Base-by-base conservation (phyloP, 2,888 invertebrate genomes). In the Lamproptera curius region DNA sequence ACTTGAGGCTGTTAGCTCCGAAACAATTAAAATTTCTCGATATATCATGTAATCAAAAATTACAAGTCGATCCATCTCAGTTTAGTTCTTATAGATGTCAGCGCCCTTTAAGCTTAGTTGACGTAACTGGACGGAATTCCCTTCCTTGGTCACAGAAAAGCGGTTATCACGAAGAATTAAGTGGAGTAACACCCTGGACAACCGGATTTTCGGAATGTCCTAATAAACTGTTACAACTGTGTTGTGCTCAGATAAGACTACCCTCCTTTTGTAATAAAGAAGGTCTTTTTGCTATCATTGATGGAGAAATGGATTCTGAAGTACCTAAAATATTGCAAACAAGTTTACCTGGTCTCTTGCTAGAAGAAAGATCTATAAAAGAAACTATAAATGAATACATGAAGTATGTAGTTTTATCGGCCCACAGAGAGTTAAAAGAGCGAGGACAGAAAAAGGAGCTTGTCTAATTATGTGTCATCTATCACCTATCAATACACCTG, bases 121-220 rank as follows among this genome's bases (percentile, higher is more conserved):
- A 96, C 69, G 95, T 95, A 0, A 94, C 95, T 0, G 95, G 95
- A 10, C 92, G 93, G 63, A 94, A 94, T 74, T 90, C 91, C 50
- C 66, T 94, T 45, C 93, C 94, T 1, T 90, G 77, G 73, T 69
- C 76, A 10, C 84, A 85, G 61, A 86, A 81, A 64, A 79, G 67
- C 61, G 80, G 76, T 36, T 84, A 91, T 56, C 90, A 88, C 42
- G 83, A 86, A 50, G 92, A 92, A 58, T 73, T 90, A 50, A 83
- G 73, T 50, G 87, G 90, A 1, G 57, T 64, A 5, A 92, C 91
- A 5, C 93, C 94, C 2, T 96, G 96, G 96, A 90, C 89, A 37
- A 89, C 95, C 20, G 96, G 95, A 0, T 96, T 96, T 75, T 94
- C 95, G 0, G 96, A 96, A 83, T 93, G 95, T 9, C 92, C 95